phyloP scores from a whole-genome alignment of 1,140 invertebrate species.

The Ridgeia piscesae region DNA sequence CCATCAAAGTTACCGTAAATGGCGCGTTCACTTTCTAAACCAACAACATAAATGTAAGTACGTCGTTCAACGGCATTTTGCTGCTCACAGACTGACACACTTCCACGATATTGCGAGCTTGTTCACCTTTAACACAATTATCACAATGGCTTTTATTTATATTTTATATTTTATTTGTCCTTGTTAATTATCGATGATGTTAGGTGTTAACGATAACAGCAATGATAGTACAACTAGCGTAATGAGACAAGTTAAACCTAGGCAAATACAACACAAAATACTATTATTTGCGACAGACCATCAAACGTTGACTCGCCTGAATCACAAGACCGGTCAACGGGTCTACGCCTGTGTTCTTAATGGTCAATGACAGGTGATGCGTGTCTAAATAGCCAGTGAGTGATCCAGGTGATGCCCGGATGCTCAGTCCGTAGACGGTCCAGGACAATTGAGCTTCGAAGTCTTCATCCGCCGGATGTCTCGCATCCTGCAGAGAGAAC shows the following conservation, averaged over 20 bases:
- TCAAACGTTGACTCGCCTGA: not conserved
- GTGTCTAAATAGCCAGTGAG: conserved; percentile 25
- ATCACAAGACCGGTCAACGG: conserved; percentile 8
- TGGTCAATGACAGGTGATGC: conserved; percentile 20
- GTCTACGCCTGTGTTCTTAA: conserved; percentile 33
- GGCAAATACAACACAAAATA: not conserved
- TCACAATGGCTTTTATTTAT: not conserved
- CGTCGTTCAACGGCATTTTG: not conserved
- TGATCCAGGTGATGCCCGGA: conserved; percentile 19
- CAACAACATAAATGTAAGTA: not conserved
- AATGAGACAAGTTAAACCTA: no score
- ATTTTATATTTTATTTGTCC: no score
- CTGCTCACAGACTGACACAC: not conserved
- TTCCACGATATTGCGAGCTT: not conserved
- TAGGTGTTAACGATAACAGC: not conserved
- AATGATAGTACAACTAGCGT: not conserved
- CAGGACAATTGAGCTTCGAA: conserved; percentile 27
- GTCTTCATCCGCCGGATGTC: conserved; percentile 29
- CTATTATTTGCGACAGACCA: not conserved
- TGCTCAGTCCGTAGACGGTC: conserved; percentile 33
- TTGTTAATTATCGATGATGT: not conserved
- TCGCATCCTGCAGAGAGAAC: conserved; percentile 27
- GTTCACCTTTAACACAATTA: not conserved
- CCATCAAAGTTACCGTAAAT: not conserved
- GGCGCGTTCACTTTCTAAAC: not conserved